Conservation (phyloP, 1,140 invertebrate species). For the Drosophila arizonae region DNA sequence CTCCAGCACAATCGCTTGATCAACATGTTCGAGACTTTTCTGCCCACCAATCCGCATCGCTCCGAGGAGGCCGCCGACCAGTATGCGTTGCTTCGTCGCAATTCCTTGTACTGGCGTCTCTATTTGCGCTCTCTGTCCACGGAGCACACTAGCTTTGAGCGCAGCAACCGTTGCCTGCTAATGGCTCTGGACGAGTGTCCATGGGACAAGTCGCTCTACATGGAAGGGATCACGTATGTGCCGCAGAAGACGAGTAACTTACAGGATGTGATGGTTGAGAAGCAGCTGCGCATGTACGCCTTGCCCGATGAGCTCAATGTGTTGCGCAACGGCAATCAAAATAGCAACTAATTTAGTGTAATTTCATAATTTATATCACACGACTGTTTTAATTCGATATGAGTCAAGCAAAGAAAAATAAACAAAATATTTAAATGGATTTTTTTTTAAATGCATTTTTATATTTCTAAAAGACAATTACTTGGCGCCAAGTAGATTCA, state of each 20-base stretch:
- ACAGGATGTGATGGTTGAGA: conserved; percentile 88
- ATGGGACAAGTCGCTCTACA: conserved; percentile 86
- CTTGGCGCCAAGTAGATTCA: too few relatives aligned
- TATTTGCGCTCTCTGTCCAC: conserved; percentile 67
- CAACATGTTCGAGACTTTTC: conserved; percentile 66
- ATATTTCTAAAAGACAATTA: too few relatives aligned
- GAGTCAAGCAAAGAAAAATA: neutral
- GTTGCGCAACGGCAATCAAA: conserved; percentile 77
- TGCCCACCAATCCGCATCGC: conserved; percentile 52
- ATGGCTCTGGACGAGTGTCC: conserved; percentile 86
- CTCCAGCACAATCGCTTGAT: conserved; percentile 62
- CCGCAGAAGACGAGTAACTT: conserved; percentile 85
- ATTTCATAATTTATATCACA: too few relatives aligned
- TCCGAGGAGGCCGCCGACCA: conserved; percentile 39
- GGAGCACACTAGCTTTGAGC: conserved; percentile 56
- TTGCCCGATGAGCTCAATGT: conserved; percentile 88
- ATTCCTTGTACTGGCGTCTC: conserved; percentile 79
- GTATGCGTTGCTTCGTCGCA: conserved; percentile 48
- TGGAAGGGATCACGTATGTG: conserved; percentile 84
- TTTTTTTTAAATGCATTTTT: too few relatives aligned
- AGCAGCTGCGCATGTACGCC: conserved; percentile 87
- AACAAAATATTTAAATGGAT: neutral
- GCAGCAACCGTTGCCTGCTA: conserved; percentile 83
- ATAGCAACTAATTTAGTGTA: too few relatives aligned
- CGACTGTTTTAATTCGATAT: too few relatives aligned